phyloP scores from a whole-genome alignment of 2,797 vertebrate species.

The Pogoniulus pusillus region DNA sequence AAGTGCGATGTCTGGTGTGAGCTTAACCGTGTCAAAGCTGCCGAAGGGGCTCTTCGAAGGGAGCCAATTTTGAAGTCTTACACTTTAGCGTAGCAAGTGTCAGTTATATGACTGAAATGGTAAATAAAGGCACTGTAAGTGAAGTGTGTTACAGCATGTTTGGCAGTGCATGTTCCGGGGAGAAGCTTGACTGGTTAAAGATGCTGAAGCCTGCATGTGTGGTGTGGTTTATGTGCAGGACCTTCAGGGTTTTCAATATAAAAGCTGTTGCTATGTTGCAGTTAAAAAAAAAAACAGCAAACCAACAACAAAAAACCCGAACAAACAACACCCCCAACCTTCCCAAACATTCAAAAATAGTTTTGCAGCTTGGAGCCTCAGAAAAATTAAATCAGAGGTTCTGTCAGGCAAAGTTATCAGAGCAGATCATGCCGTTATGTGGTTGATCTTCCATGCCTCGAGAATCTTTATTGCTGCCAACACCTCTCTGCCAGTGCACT shows the following conservation, averaged over 20 bases:
- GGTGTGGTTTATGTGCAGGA: background rate
- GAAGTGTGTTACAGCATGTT: background rate
- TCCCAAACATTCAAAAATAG: background rate
- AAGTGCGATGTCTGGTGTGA: background rate
- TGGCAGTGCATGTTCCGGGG: fast-evolving
- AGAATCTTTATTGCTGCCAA: background rate
- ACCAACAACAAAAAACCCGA: too few species aligned
- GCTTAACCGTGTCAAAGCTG: background rate
- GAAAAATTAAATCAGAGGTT: background rate
- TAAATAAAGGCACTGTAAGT: background rate
- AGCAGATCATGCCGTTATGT: background rate
- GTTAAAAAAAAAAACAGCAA: background rate
- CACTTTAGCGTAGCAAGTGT: background rate
- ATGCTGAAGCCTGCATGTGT: background rate
- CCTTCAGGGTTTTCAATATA: background rate
- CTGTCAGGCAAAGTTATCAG: background rate
- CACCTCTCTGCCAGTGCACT: background rate
- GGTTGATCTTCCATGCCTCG: background rate
- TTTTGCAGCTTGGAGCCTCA: background rate
- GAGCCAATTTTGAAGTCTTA: background rate
- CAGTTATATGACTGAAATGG: background rate
- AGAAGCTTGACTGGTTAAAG: background rate
- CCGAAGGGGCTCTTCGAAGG: background rate
- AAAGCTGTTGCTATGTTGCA: background rate
- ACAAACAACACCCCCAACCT: too few species aligned